Conservation (phyloP, 2,113 vertebrate genomes). For the Chlorodrepanis virens region DNA sequence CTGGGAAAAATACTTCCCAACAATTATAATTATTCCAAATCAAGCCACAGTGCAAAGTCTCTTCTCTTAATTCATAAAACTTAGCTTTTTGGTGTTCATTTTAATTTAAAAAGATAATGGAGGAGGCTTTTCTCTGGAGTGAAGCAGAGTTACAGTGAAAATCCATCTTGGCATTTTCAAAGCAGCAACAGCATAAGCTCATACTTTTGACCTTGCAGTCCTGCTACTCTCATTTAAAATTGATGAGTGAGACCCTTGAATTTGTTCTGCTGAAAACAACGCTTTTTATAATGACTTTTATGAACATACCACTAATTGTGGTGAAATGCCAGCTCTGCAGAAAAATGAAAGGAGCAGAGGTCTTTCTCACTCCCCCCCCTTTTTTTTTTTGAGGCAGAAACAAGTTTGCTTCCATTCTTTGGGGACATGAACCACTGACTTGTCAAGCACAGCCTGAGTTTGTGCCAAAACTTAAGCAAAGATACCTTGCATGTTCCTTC, state of each 20-base stretch:
- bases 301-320: conserved; percentile 10
- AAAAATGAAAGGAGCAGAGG: not conserved
- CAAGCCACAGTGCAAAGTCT: not conserved
- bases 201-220: conserved; percentile 12
- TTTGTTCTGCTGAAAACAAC: conserved; percentile 39
- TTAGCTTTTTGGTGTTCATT: not conserved
- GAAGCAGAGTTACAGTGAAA: not conserved
- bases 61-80: not conserved
- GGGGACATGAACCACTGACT: not conserved
- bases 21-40: conserved; percentile 53
- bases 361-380: not conserved
- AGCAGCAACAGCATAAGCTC: not conserved
- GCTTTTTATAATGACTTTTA: not conserved
- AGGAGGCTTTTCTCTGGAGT: not conserved
- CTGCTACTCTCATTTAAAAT: conserved; percentile 24
- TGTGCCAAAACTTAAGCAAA: not conserved
- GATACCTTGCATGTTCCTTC: not conserved
- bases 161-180: not conserved
- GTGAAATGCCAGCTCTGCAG: not conserved
- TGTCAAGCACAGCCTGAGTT: not conserved
- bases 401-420: not conserved
- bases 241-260: conserved; percentile 25
- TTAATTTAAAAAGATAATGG: conserved; percentile 6
- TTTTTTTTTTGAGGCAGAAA: not conserved
- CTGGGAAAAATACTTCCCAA: conserved; percentile 40